A percentile compares a stretch with the other conserved stretches of the same genome.
Conservation (phyloP, 2,888 invertebrate species). For the Nymphalis polychloros region DNA sequence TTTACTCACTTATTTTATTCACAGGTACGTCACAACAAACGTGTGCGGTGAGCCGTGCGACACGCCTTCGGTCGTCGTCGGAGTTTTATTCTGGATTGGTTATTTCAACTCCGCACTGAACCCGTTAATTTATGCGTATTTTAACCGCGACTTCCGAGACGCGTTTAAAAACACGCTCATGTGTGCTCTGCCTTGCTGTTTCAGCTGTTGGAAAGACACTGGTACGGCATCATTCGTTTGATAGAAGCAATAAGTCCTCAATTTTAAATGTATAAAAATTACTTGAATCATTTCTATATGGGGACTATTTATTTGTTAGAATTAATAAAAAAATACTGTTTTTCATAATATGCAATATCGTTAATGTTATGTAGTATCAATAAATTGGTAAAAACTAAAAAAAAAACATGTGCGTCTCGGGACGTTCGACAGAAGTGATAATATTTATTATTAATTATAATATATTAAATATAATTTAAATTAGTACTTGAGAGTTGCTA, state of each 20-base stretch:
- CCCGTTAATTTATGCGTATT: slow-evolving; percentile 97
- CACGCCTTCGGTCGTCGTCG: slow-evolving; percentile 92
- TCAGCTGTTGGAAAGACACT: slow-evolving; percentile 87
- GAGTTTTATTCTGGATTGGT: slow-evolving; percentile 97
- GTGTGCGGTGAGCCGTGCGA: slow-evolving; percentile 91
- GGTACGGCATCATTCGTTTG: slow-evolving; percentile 82
- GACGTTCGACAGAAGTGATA: too few species aligned
- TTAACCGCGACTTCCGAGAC: slow-evolving; percentile 97
- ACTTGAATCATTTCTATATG: background rate
- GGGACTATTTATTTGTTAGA: background rate
- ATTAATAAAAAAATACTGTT: background rate
- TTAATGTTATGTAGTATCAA: background rate
- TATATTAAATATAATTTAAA: too few species aligned
- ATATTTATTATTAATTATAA: too few species aligned
- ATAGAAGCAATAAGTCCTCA: slow-evolving; percentile 41
- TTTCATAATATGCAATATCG: background rate
- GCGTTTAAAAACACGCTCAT: slow-evolving; percentile 96
- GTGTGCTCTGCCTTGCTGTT: slow-evolving; percentile 92
- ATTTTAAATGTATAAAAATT: slow-evolving; percentile 16
- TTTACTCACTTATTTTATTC: slow-evolving; percentile 27
- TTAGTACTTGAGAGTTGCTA: too few species aligned
- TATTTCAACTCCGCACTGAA: slow-evolving; percentile 98
- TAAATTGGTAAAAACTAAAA: background rate
- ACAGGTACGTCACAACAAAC: slow-evolving; percentile 92
- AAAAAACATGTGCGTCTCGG: too few species aligned